phyloP scores from a whole-genome alignment of 2,113 vertebrate species.

The Coryphaenoides rupestris region DNA sequence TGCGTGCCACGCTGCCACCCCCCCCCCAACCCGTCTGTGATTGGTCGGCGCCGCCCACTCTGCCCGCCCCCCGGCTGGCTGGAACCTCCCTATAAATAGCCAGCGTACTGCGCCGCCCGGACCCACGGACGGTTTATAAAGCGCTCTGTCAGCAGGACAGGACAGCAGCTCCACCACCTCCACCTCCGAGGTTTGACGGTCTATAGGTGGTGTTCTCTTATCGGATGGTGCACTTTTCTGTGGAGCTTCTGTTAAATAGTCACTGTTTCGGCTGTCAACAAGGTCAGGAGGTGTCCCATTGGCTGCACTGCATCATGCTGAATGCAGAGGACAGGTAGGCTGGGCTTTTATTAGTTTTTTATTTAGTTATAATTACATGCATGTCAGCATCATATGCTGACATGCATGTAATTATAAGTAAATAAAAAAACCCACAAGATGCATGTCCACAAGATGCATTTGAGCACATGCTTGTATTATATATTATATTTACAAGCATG shows the following conservation, averaged over 20 bases:
- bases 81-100: no score
- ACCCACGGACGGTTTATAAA: neutral
- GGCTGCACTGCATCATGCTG: conserved; percentile 61
- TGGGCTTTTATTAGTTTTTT: neutral
- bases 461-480: no score
- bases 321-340: conserved; percentile 74
- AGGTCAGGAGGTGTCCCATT: conserved; percentile 36
- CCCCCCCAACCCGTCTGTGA: no score
- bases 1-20: no score
- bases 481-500: no score
- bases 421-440: no score
- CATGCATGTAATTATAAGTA: no score
- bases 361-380: neutral
- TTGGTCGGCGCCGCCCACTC: no score
- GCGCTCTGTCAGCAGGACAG: neutral
- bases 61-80: no score
- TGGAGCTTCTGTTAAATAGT: conserved; percentile 53
- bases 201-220: neutral
- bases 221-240: conserved; percentile 61
- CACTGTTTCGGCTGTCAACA: conserved; percentile 49
- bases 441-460: no score
- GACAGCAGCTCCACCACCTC: neutral
- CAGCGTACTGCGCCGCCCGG: neutral
- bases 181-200: neutral
- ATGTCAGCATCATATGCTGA: no score